Conservation (phyloP, 2,888 invertebrate genomes). For the Dicyrtomina minuta region DNA sequence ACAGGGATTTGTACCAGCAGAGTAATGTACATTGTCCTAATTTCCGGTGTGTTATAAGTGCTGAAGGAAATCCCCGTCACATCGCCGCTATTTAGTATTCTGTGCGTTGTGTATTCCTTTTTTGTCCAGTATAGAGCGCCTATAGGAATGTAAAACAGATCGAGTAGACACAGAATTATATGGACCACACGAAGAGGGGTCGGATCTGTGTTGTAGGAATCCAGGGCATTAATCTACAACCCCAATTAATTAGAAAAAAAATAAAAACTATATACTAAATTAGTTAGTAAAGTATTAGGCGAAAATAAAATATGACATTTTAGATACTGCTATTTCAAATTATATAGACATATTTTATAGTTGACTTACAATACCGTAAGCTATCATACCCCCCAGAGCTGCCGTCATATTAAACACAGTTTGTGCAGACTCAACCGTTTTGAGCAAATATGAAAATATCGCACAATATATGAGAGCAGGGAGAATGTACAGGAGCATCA, state of each 20-base stretch:
- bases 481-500: conserved; percentile 71
- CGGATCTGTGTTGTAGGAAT: too few species aligned
- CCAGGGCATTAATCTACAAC: too few species aligned
- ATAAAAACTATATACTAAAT: too few species aligned
- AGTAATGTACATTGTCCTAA: conserved; percentile 65
- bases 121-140: conserved; percentile 80
- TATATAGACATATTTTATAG: background rate
- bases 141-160: conserved; percentile 75
- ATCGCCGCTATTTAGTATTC: conserved; percentile 62
- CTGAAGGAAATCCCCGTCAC: conserved; percentile 67
- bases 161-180: conserved; percentile 68
- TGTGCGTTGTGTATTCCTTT: conserved; percentile 65
- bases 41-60: conserved; percentile 72
- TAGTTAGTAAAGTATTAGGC: too few species aligned
- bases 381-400: too few species aligned
- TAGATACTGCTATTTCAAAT: background rate
- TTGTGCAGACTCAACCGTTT: conserved; percentile 75
- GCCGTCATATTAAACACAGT: too few species aligned
- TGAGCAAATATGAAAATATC: conserved; percentile 75
- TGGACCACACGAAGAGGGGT: conserved; percentile 61
- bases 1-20: conserved; percentile 70
- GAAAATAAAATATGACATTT: too few species aligned
- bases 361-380: too few species aligned
- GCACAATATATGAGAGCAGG: conserved; percentile 75
- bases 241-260: too few species aligned